Base-by-base conservation (phyloP, 2,797 vertebrate genomes). In the Picus viridis region DNA sequence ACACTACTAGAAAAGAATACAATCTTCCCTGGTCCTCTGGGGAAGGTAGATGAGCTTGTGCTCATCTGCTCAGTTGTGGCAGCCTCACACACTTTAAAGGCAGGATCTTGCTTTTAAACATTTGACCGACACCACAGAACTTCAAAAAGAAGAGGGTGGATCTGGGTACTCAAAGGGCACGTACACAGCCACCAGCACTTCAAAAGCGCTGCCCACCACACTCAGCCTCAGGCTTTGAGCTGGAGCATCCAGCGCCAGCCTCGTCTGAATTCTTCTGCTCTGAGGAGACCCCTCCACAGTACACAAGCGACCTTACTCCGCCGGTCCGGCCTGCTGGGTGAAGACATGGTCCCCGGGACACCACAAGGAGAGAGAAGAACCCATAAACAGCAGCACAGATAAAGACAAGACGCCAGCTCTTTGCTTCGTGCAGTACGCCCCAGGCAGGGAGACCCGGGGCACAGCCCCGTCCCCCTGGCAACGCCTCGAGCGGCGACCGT, bases 331-430 rank as follows among this genome's bases (percentile, higher is more conserved):
- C 18, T 19, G 20, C 12, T 1, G 0, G 12, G 9, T 6, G 2
- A 43, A 43, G 34, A 57, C 34, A 39, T 0, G 2, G 7, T 13
- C 26, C 36, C 11, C 4, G 3, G 4, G 7, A 6, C n/a, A 49
- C 14, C 2, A 2, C 13, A 58, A 15, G 4, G 22, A n/a, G 4
- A 4, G 18, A 24, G 5, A 5, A 3, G 6, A 16, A 12, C 5
- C n/a, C 6, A 2, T 0, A 5, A 53, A 5, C 7, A 9, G 17
- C 13, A 16, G 10, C 5, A 10, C 2, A 1, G 22, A 1, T 7
- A 56, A 16, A 56, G 27, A 51, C 49, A 24, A 51, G 49, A 51
- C 22, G 12, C 23, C 47, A 49, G 47, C 47, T 49, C 20, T 49
- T 12, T 51, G 11, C 22, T 24, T 24, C 49, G 49, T 5, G 49